Conservation (phyloP, 2,888 invertebrate species). For the Ennomos quercinarius region DNA sequence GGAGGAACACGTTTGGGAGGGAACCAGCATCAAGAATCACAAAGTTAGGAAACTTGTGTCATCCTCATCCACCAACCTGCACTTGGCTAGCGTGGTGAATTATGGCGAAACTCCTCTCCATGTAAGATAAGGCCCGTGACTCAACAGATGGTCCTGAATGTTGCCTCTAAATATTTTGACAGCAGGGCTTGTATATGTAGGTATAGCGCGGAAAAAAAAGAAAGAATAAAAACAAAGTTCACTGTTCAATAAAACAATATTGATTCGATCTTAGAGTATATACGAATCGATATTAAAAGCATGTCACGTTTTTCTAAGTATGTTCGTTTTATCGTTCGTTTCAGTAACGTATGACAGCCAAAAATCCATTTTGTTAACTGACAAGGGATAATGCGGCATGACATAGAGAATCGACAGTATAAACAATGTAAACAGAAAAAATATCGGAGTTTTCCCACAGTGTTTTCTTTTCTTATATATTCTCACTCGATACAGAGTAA, state of each 20-base stretch:
- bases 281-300: constrained; percentile 30
- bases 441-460: constrained; percentile 19
- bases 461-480: constrained; percentile 20
- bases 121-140: too few relatives aligned
- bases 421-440: constrained; percentile 38
- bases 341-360: constrained; percentile 50
- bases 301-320: constrained; percentile 24
- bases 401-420: constrained; percentile 45
- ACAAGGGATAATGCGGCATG: constrained; percentile 65
- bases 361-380: constrained; percentile 63
- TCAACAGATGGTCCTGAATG: too few relatives aligned
- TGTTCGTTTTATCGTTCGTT: constrained; percentile 19
- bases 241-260: constrained; percentile 5
- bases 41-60: too few relatives aligned
- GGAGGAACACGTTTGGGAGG: too few relatives aligned
- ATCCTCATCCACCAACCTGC: too few relatives aligned
- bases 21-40: too few relatives aligned
- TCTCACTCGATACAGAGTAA: constrained; percentile 11
- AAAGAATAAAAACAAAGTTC: not conserved
- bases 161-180: too few relatives aligned
- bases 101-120: too few relatives aligned
- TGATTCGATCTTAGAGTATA: too few relatives aligned
- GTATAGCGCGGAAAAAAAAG: too few relatives aligned
- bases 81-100: too few relatives aligned
- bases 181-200: too few relatives aligned